Base-by-base conservation (phyloP, 2,888 invertebrate genomes). In the Clostera curtula region DNA sequence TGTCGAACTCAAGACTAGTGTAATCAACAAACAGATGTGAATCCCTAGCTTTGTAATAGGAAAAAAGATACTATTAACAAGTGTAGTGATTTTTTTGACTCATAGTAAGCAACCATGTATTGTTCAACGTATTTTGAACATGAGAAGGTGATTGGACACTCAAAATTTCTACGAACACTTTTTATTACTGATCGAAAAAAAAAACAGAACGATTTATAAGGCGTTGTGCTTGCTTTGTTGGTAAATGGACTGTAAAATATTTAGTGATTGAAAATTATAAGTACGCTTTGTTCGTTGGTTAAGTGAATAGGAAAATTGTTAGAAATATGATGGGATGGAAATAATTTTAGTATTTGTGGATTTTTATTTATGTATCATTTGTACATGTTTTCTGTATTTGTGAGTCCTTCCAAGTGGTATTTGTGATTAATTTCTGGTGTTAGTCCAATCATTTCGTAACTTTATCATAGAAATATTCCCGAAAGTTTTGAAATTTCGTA, bases 131-230 rank as follows among this genome's bases (percentile, higher is more conserved):
- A 39, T 37, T 40, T 27, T 36, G 57, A 68, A 72, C 79, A 77
- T 82, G 82, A 79, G 75, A 70, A 69, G 83, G 83, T 71, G 83
- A 82, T 82, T 49, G 59, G 62, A 73, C 58, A 64, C 54, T 65
- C 49, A 29, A 74, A 68, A 67, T 59, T 66, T 56, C 55, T 58
- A 74, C 47, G 71, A 61, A 80, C 73, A 59, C 49, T n/a, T 64
- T 62, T 63, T 50, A 59, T 31, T 42, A 47, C 48, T 40, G 8
- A 13, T 10, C n/a, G 27, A 41, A 48, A 50, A 57, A 49, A 55
- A 60, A 56, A 61, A 61, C 40, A 61, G 59, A 69, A 61, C 49
- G 67, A 58, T 62, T 53, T 61, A 49, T 59, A 49, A 44, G 59
- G 68, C 62, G 68, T 70, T 67, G 71, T 71, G 74, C 70, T 66